Base-by-base conservation (phyloP, 2,113 vertebrate genomes). In the Rhynchomys soricoides region DNA sequence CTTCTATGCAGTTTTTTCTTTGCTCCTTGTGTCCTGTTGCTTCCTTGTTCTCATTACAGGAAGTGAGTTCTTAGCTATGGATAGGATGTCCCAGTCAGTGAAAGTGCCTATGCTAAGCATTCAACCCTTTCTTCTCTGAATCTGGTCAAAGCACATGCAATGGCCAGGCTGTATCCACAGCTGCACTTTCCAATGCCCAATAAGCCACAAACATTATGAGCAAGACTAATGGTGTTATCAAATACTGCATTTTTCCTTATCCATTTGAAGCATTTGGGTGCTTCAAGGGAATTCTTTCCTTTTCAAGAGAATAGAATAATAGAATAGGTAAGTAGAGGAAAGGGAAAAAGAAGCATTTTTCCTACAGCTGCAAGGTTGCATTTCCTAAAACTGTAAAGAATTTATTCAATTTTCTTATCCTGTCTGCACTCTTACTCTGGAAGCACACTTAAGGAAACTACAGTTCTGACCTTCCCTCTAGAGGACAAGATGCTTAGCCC, bases 321-420 rank as follows among this genome's bases (percentile, higher is more conserved):
- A 13, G 13, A 74, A 75, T 64, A 37, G 5, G n/a, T n/a, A 70
- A 34, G 31, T 40, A 2, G 4, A 66, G 5, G 15, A 70, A 55
- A 52, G 10, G 31, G 64, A 34, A 68, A 68, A 12, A 31, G 31
- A 86, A 71, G 5, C 9, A n/a, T 37, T 3, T 19, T 86, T 24
- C 7, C 31, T 12, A 3, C 10, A 43, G 2, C 37, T 52, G 10
- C 31, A 45, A 74, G 40, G 1, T 95, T 92, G 62, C 43, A 37
- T 48, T 94, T 89, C 79, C 48, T 15, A 86, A 77, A 77, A 52
- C 17, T 45, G 68, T 29, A 62, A 94, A 85, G 34, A 40, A 31
- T 10, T 6, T 21, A 34, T 48, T 4, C 71, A 52, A 4, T 48
- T 64, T 73, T 40, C 11, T 40, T 29, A 50, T 4, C 0, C 22